phyloP scores from a whole-genome alignment of 2,888 invertebrate genomes.

The Amiota mariae region DNA sequence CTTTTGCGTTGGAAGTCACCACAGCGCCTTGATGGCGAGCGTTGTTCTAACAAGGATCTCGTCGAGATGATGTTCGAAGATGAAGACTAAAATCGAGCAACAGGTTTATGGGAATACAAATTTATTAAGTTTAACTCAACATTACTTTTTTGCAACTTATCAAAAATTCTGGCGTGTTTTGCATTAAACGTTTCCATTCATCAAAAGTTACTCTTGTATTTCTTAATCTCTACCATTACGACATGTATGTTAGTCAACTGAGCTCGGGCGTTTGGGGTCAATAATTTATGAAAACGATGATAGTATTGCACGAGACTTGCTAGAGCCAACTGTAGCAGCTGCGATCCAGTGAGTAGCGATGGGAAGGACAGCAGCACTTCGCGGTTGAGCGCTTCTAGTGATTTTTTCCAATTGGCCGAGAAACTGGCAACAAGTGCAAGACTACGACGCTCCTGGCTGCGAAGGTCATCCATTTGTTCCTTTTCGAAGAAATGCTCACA shows the following conservation, averaged over 20 bases:
- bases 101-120: slow-evolving; percentile 21
- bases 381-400: slow-evolving; percentile 93
- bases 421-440: slow-evolving; percentile 90
- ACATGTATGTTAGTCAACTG: slow-evolving; percentile 98
- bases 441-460: slow-evolving; percentile 87
- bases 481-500: slow-evolving; percentile 89
- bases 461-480: slow-evolving; percentile 80
- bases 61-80: slow-evolving; percentile 87
- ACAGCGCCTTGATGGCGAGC: slow-evolving; percentile 85
- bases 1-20: slow-evolving; percentile 85
- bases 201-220: slow-evolving; percentile 96
- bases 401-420: slow-evolving; percentile 94
- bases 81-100: slow-evolving; percentile 74
- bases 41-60: slow-evolving; percentile 82
- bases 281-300: slow-evolving; percentile 94
- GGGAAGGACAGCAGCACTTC: slow-evolving; percentile 97
- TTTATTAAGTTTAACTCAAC: slow-evolving; percentile 12
- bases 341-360: slow-evolving; percentile 95
- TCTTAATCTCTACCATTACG: slow-evolving; percentile 99
- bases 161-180: background rate
- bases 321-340: slow-evolving; percentile 93
- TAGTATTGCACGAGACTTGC: slow-evolving; percentile 98
- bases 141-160: background rate
- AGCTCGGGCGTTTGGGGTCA: slow-evolving; percentile 87
- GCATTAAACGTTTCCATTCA: background rate